phyloP scores from a whole-genome alignment of 2,113 vertebrate genomes.

The Scomber scombrus region DNA sequence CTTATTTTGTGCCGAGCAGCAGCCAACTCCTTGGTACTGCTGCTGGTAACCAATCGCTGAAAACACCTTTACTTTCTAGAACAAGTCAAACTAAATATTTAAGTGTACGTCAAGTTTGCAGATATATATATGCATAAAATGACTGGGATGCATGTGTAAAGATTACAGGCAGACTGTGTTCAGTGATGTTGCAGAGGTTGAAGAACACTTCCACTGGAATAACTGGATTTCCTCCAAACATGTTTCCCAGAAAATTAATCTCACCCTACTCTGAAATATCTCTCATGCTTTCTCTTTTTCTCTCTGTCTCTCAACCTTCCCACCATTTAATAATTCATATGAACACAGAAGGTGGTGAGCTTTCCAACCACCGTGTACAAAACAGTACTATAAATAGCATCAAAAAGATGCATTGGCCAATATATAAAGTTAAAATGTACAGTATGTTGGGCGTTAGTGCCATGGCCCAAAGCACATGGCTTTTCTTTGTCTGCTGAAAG shows the following conservation, averaged over 20 bases:
- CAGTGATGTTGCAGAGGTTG: slow-evolving; percentile 2
- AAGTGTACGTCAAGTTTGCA: background rate
- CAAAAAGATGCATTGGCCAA: background rate
- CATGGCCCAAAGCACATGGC: no score
- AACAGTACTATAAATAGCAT: slow-evolving; percentile 34
- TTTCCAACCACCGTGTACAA: slow-evolving; percentile 18
- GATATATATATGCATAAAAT: background rate
- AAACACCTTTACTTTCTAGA: background rate
- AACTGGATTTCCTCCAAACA: background rate
- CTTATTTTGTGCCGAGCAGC: background rate
- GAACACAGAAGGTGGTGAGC: slow-evolving; percentile 12
- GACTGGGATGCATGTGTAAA: background rate
- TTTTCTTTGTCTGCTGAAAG: no score
- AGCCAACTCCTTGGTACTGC: background rate
- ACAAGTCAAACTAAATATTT: slow-evolving; percentile 8
- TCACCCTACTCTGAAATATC: slow-evolving; percentile 4
- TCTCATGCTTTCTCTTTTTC: background rate
- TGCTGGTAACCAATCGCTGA: slow-evolving; percentile 9
- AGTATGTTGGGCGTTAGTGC: background rate
- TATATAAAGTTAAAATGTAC: background rate
- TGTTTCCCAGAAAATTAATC: background rate
- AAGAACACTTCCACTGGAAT: background rate
- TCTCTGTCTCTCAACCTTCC: slow-evolving; percentile 9
- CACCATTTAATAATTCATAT: slow-evolving; percentile 51
- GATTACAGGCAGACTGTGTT: slow-evolving; percentile 1